Evolutionary conservation across 2,113 vertebrate genomes (phyloP).

Genomic region (Campylorhamphus procurvoides): DNA sequence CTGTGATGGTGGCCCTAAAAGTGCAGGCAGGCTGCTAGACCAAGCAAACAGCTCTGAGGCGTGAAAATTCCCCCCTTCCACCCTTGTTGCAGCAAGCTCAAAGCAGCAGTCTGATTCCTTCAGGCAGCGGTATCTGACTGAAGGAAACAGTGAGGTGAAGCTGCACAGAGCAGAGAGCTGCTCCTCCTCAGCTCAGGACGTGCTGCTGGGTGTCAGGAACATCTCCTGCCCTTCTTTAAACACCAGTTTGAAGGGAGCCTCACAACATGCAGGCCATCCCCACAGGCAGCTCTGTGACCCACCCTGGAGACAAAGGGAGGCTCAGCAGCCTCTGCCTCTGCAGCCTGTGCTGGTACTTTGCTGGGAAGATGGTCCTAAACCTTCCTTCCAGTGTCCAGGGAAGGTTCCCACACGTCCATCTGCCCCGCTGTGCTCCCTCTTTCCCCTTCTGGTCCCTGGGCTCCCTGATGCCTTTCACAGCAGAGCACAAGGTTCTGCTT

Average conservation of each 20-base stretch:
- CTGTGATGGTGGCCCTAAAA: background rate
- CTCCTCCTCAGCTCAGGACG: background rate
- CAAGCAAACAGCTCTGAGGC: background rate
- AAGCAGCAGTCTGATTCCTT: background rate
- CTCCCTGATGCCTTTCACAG: background rate
- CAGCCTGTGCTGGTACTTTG: background rate
- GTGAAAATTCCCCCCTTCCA: background rate
- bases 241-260: background rate
- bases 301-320: background rate
- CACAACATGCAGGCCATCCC: background rate
- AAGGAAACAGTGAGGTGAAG: background rate
- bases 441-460: rapidly evolving
- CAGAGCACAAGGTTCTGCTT: background rate
- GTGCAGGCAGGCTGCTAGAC: background rate
- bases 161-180: background rate
- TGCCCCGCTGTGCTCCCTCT: background rate
- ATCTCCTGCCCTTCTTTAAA: background rate
- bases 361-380: background rate
- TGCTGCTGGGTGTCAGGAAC: background rate
- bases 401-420: background rate
- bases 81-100: background rate
- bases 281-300: rapidly evolving
- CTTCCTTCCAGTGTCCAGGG: background rate
- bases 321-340: background rate
- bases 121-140: background rate